Evolutionary conservation across 1,140 invertebrate species (phyloP), one percentile per base, ranked within the genome.

Genomic region (Sycophila sp.): DNA sequence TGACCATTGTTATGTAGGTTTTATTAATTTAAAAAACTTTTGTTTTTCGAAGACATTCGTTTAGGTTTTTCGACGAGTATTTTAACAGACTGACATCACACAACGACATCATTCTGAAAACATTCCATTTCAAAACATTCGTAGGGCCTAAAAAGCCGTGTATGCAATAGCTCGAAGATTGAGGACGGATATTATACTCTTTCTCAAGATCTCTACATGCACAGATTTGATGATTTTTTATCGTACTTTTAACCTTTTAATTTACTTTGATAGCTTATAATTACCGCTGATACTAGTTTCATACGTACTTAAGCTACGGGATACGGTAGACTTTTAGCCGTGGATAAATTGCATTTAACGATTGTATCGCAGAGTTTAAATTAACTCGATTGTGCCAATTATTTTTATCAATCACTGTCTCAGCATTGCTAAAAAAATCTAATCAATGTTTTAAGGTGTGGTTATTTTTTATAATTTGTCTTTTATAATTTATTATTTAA

Each of bases 81-180:
- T 45, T n/a, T 26, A 64, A 71, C 30, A 71, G 69, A 71, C 69
- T 64, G 69, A 71, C n/a, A 71, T 42, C 49, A 40, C 47, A 66
- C 69, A 71, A 59, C 62, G 69, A 71, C 55, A 42, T 65, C 40
- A 58, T 51, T 49, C 24, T 40, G n/a, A n/a, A 19, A 26, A 70
- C 69, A 71, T 71, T 71, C 69, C 69, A 66, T 34, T 59, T 59
- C 40, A n/a, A n/a, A n/a, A 58, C 38, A 45, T 58, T 70, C 58
- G 24, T 58, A 64, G 38, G n/a, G 49, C 42, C 26, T 64, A 58
- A 8, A n/a, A n/a, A n/a, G 24, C 22, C 47, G 22, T n/a, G 19
- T 59, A 34, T 19, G n/a, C 19, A 55, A 47, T 45, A 59, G n/a
- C n/a, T n/a, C n/a, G 11, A 49, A 24, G 28, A 28, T 8, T 59